These are phyloP conservation scores for Agrochola litura DNA, from an alignment of 2,888 invertebrate species.

Conservation along the genomic window DNA sequence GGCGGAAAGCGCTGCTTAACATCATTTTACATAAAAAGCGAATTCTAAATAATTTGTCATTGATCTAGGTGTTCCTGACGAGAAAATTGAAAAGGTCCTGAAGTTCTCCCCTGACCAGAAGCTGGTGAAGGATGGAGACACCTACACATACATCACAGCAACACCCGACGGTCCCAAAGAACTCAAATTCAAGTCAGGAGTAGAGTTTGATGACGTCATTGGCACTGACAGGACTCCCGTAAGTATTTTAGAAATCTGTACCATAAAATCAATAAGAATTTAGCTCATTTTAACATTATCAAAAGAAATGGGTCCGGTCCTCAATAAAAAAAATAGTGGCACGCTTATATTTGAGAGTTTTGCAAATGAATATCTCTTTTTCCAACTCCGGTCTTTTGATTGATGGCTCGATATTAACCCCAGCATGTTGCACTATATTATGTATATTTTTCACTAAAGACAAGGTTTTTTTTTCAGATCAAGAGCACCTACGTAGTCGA, in stretches of 20 bases:
- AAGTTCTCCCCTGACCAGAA: slow-evolving; percentile 62
- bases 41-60: not conserved
- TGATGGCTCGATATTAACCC: not conserved
- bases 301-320: not conserved
- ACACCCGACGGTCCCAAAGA: slow-evolving; percentile 53
- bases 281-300: no score
- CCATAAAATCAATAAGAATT: not conserved
- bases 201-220: slow-evolving; percentile 72
- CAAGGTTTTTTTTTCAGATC: slow-evolving; percentile 66
- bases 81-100: not conserved
- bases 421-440: not conserved
- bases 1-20: not conserved
- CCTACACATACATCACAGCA: slow-evolving; percentile 64
- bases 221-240: slow-evolving; percentile 47
- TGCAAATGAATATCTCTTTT: not conserved
- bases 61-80: slow-evolving; percentile 18
- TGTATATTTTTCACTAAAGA: not conserved
- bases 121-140: slow-evolving; percentile 72
- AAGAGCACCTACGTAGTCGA: slow-evolving; percentile 74
- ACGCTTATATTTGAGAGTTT: not conserved
- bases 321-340: not conserved
- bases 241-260: slow-evolving; percentile 7
- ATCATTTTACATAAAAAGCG: not conserved
- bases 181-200: slow-evolving; percentile 75
- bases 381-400: not conserved